These are phyloP conservation scores for Noturus placidus DNA, from an alignment of 2,113 vertebrate species.

Conservation along the genomic window DNA sequence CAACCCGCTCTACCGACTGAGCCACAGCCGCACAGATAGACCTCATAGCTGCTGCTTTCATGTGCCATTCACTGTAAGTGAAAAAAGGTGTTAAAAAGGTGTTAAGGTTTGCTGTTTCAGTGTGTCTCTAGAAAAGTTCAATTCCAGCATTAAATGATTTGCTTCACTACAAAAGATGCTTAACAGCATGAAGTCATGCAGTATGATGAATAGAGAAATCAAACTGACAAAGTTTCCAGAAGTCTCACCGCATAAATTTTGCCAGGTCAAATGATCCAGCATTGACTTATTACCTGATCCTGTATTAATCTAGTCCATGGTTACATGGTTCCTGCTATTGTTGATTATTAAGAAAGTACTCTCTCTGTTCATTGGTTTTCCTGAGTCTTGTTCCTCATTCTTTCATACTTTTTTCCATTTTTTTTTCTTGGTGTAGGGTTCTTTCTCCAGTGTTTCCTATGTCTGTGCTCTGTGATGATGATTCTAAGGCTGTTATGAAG, in stretches of 20 bases:
- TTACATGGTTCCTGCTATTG: neutral
- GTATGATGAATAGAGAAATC: neutral
- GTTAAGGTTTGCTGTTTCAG: neutral
- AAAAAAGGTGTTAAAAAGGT: neutral
- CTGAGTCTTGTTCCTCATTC: neutral
- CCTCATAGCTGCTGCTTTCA: neutral
- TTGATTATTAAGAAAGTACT: too few species aligned
- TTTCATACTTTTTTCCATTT: neutral
- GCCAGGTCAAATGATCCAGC: too few species aligned
- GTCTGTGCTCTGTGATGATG: neutral
- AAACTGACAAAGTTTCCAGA: neutral
- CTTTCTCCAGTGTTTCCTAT: neutral
- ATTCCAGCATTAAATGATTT: neutral
- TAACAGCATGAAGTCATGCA: constrained; percentile 34
- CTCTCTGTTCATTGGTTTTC: neutral
- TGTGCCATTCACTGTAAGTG: neutral
- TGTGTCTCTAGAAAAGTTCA: neutral
- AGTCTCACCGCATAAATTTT: neutral
- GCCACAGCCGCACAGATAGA: neutral
- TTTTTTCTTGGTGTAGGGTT: neutral
- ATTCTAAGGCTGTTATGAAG: neutral
- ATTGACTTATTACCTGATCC: neutral
- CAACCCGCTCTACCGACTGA: too few species aligned
- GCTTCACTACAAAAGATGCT: constrained; percentile 34
- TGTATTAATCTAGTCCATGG: neutral